phyloP scores from a whole-genome alignment of 2,113 vertebrate species.

The Drymodes brunneopygia region DNA sequence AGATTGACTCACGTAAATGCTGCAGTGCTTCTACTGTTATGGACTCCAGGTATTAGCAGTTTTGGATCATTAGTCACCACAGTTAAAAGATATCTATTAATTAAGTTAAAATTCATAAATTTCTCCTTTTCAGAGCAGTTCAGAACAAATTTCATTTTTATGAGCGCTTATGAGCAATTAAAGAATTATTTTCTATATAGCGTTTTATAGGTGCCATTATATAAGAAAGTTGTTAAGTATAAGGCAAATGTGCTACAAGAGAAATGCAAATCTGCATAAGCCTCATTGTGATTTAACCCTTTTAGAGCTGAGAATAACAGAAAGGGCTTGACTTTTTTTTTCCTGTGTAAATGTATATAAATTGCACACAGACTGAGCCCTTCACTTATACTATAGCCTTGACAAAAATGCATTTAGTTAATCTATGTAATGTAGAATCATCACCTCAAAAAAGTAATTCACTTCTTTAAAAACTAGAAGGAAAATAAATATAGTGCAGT shows the following conservation, averaged over 20 bases:
- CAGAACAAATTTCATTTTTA: neutral
- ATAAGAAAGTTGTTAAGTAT: slow-evolving; percentile 49
- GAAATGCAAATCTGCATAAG: slow-evolving; percentile 41
- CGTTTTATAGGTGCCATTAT: neutral
- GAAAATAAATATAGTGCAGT: slow-evolving; percentile 80
- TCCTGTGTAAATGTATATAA: neutral
- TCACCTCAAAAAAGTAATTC: slow-evolving; percentile 72
- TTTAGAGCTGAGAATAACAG: neutral
- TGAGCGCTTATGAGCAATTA: neutral
- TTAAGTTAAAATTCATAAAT: slow-evolving; percentile 34
- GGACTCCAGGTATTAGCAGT: neutral
- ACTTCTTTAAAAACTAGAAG: slow-evolving; percentile 72
- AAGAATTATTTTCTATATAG: slow-evolving; percentile 17
- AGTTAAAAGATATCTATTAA: neutral
- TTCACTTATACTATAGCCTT: slow-evolving; percentile 25
- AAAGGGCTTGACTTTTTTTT: slow-evolving; percentile 9
- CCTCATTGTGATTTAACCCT: slow-evolving; percentile 55
- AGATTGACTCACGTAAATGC: neutral
- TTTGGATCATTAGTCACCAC: neutral
- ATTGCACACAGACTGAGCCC: neutral
- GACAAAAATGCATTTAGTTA: slow-evolving; percentile 66
- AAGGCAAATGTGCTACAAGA: slow-evolving; percentile 29
- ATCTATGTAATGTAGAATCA: slow-evolving; percentile 59
- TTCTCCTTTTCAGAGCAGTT: neutral
- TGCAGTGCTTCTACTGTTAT: neutral